phyloP scores from a whole-genome alignment of 2,797 vertebrate species.

The Lacerta agilis region DNA sequence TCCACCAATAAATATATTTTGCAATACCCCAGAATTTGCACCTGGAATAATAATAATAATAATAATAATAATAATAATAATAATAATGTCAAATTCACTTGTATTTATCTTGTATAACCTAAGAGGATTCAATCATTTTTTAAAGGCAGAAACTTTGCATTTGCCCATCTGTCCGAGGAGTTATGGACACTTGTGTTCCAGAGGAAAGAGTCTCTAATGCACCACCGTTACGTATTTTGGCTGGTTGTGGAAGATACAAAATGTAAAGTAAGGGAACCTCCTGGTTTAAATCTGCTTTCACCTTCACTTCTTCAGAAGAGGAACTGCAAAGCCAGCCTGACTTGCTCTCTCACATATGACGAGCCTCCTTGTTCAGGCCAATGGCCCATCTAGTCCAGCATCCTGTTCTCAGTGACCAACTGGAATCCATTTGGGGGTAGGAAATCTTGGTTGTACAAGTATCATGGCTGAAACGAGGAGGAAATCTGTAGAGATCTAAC shows the following conservation, averaged over 20 bases:
- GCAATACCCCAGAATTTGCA: not conserved
- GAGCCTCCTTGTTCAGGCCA: too few species aligned
- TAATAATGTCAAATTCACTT: not conserved
- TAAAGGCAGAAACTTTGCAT: not conserved
- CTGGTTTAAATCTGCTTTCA: not conserved
- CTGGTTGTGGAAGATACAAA: not conserved
- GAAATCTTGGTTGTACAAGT: too few species aligned
- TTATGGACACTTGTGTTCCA: not conserved
- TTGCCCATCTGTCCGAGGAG: not conserved
- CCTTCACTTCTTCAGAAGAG: not conserved
- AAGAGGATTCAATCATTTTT: not conserved
- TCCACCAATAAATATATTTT: not conserved
- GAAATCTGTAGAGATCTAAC: too few species aligned
- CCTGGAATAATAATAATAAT: not conserved
- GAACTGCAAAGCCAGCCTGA: not conserved
- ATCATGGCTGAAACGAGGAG: too few species aligned
- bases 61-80: too few species aligned
- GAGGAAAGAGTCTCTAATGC: not conserved
- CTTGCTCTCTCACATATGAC: too few species aligned
- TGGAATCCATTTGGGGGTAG: too few species aligned
- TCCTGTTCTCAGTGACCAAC: too few species aligned
- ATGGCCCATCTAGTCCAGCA: too few species aligned
- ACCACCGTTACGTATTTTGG: not conserved
- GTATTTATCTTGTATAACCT: not conserved
- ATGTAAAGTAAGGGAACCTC: not conserved